Evolutionary conservation across 2,797 vertebrate genomes (phyloP), one percentile per base, ranked within the genome.

Genomic region (Gouania willdenowi): DNA sequence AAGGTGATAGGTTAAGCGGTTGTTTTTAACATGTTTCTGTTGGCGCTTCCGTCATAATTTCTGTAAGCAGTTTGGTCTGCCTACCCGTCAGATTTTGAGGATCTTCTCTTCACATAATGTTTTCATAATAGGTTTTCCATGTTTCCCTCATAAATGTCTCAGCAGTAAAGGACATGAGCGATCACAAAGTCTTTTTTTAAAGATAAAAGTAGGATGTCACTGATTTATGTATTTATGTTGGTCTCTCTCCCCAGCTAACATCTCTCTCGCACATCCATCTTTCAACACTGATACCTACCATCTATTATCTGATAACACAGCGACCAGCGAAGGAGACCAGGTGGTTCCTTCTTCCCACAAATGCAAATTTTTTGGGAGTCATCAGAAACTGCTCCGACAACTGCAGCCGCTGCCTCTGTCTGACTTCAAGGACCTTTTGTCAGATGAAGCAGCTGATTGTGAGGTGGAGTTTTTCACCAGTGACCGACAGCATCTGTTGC

Each of bases 381-480:
- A 48, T 27, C 37, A 91, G n/a, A 88, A 84, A 33, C 86, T 88
- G 45, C 79, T 88, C 21, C 89, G 94, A 65, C 97, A 97, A 0
- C 88, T 99, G 1, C 97, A 97, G 0, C 87, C 88, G 21, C 79
- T 76, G n/a, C n/a, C n/a, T n/a, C n/a, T n/a, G 9, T 97, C 95
- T 0, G 75, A 91, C 64, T 83, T 87, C 0, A 91, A 91, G 57
- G 91, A 89, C 64, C 48, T 81, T 11, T 67, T 71, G 58, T 71
- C 79, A 5, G 94, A 97, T n/a, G 93, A 96, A 41, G 85, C 85
- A 0, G 87, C 87, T 0, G 95, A 98, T 54, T 90, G 74, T 3
- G 97, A 99, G 65, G 95, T 98, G 2, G 94, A 98, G 54, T 95
- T 93, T 64, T 86, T 98, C 30, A 95, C 91, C 13, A 94, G 94